Conservation (phyloP, 2,797 vertebrate genomes). For the Aulostomus chinensis region DNA sequence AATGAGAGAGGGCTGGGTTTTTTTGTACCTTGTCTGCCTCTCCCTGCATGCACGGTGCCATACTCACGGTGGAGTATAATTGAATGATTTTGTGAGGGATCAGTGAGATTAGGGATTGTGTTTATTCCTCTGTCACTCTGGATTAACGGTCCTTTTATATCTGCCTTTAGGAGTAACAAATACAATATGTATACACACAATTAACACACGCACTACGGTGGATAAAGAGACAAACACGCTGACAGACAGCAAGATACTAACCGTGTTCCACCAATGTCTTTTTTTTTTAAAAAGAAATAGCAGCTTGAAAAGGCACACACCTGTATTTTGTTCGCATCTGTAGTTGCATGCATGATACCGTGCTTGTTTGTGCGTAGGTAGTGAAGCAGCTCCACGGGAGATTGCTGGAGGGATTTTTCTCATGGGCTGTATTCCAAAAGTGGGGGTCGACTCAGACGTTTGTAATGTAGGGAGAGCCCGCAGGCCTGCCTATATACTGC, state of each 20-base stretch:
- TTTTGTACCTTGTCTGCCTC: conserved; percentile 49
- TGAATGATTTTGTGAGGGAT: conserved; percentile 75
- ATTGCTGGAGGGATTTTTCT: conserved; percentile 48
- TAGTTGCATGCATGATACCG: not conserved
- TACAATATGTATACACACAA: conserved; percentile 15
- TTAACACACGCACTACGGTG: not conserved
- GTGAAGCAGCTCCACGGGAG: conserved; percentile 36
- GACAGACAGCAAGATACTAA: too few species aligned
- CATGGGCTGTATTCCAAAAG: conserved; percentile 41
- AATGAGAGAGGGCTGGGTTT: conserved; percentile 49
- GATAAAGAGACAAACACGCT: conserved; percentile 16
- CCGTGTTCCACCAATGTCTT: too few species aligned
- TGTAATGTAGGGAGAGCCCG: conserved; percentile 51
- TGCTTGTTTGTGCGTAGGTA: not conserved
- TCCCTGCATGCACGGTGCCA: conserved; percentile 37
- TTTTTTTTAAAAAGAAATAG: too few species aligned
- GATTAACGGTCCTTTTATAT: conserved; percentile 71
- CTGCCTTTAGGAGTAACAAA: conserved; percentile 47
- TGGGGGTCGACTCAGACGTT: conserved; percentile 42
- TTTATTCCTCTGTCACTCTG: conserved; percentile 75
- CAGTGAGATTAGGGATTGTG: conserved; percentile 78
- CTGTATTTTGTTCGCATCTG: not conserved
- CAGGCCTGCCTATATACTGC: conserved; percentile 49
- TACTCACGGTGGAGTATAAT: conserved; percentile 61
- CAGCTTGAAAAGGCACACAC: too few species aligned